Percentiles rank a stretch among this genome's conserved stretches.
phyloP scores from a whole-genome alignment of 2,797 vertebrate species.

The Philypnodon macrostomus region DNA sequence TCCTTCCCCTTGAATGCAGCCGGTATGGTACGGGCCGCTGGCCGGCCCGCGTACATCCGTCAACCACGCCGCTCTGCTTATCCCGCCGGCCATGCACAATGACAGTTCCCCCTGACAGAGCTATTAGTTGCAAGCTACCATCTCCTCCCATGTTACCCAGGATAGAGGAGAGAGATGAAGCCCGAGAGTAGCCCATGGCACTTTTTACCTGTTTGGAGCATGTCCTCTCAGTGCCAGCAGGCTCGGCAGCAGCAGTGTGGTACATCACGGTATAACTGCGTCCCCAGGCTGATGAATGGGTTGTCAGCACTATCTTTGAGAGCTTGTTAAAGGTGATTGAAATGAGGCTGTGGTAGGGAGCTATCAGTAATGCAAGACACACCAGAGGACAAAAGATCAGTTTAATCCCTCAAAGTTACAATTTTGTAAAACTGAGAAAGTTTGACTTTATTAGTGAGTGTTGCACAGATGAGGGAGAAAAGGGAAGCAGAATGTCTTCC shows the following conservation, averaged over 20 bases:
- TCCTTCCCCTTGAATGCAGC: slow-evolving; percentile 28
- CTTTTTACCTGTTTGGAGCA: slow-evolving; percentile 52
- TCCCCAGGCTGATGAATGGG: slow-evolving; percentile 66
- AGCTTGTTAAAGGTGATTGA: slow-evolving; percentile 77
- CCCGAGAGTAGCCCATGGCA: slow-evolving; percentile 48
- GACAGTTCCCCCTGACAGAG: slow-evolving; percentile 65
- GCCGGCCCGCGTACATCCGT: slow-evolving; percentile 48
- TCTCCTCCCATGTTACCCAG: slow-evolving; percentile 1
- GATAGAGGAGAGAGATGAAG: slow-evolving; percentile 50
- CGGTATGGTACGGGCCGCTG: slow-evolving; percentile 31
- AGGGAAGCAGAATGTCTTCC: too few species aligned
- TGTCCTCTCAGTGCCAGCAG: slow-evolving; percentile 35
- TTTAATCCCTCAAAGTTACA: slow-evolving; percentile 18
- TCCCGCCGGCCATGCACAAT: slow-evolving; percentile 51
- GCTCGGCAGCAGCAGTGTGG: slow-evolving; percentile 23
- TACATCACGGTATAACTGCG: slow-evolving; percentile 47
- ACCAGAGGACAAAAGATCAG: slow-evolving; percentile 35
- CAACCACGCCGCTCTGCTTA: too few species aligned
- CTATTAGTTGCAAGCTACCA: slow-evolving; percentile 59
- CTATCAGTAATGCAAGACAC: slow-evolving; percentile 36
- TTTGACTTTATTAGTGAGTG: too few species aligned
- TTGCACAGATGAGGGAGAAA: too few species aligned
- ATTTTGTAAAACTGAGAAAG: neutral
- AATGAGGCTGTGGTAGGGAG: slow-evolving; percentile 42
- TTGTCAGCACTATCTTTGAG: slow-evolving; percentile 60